Conservation (phyloP, 2,797 vertebrate genomes). For the Centroberyx gerrardi region DNA sequence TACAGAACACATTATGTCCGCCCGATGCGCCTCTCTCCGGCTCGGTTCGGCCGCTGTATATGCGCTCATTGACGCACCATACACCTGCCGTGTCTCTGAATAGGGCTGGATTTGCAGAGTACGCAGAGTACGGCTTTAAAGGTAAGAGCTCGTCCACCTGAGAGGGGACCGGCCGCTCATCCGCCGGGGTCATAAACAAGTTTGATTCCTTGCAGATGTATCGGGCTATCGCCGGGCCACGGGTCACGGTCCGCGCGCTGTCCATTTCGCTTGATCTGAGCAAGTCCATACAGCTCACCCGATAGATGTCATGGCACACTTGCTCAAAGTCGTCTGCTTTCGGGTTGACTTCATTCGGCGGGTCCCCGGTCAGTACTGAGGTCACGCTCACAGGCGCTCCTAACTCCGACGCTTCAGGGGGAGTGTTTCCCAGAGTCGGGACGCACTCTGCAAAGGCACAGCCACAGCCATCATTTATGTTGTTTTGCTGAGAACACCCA, state of each 20-base stretch:
- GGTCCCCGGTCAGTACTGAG: neutral
- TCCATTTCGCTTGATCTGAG: conserved; percentile 60
- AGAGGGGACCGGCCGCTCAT: conserved; percentile 35
- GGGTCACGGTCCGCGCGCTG: conserved; percentile 54
- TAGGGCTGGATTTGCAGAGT: conserved; percentile 20
- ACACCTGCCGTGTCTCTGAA: conserved; percentile 46
- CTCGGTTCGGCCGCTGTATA: conserved; percentile 51
- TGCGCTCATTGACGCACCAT: conserved; percentile 70
- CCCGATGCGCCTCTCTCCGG: conserved; percentile 19
- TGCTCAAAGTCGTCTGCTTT: conserved; percentile 57
- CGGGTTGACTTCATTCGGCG: neutral
- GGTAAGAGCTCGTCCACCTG: conserved; percentile 47
- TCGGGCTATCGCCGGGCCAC: conserved; percentile 57
- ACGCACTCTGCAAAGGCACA: conserved; percentile 54
- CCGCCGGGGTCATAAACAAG: conserved; percentile 49
- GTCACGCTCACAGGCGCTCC: conserved; percentile 17
- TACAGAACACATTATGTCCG: conserved; percentile 56
- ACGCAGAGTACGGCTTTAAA: conserved; percentile 33
- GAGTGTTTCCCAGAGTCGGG: conserved; percentile 7
- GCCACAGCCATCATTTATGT: conserved; percentile 39
- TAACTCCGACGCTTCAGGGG: conserved; percentile 25
- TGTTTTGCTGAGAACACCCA: conserved; percentile 49
- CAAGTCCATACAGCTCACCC: conserved; percentile 79
- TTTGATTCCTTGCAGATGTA: conserved; percentile 64
- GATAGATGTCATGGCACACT: conserved; percentile 57